phyloP scores from a whole-genome alignment of 23 tunicate species.

The Phallusia fumigata region DNA sequence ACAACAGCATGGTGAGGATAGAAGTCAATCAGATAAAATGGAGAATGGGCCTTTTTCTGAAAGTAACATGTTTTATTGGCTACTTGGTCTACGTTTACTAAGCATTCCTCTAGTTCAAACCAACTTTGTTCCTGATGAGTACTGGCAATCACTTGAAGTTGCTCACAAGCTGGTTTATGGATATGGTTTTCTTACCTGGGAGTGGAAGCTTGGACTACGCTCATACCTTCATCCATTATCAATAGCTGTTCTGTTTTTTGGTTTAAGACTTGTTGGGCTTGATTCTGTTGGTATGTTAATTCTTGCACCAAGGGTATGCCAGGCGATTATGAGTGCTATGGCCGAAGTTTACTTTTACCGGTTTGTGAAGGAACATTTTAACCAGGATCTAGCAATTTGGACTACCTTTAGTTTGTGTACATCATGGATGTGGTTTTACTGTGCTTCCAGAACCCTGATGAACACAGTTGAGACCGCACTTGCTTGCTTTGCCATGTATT shows the following conservation, averaged over 20 bases:
- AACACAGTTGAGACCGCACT: constrained; percentile 61
- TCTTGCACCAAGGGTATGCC: constrained; percentile 44
- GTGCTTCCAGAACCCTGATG: constrained; percentile 78
- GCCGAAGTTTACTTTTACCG: constrained; percentile 59
- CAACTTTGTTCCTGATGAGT: constrained; percentile 93
- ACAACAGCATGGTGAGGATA: too few relatives aligned
- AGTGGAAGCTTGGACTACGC: constrained; percentile 82
- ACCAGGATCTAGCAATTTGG: constrained; percentile 30
- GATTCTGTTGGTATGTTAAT: constrained; percentile 16
- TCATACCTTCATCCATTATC: constrained; percentile 65
- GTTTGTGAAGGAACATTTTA: constrained; percentile 32
- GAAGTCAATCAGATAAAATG: too few relatives aligned
- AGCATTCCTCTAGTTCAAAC: constrained; percentile 65
- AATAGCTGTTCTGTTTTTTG: constrained; percentile 37
- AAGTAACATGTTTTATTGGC: background rate
- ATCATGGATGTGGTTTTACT: constrained; percentile 93
- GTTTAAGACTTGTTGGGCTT: constrained; percentile 13
- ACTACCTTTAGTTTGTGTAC: constrained; percentile 22
- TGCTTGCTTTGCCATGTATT: constrained; percentile 61
- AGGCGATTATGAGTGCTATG: constrained; percentile 40
- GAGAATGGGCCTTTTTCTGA: background rate
- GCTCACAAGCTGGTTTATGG: constrained; percentile 72
- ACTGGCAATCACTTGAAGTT: constrained; percentile 93
- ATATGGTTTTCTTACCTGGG: constrained; percentile 85
- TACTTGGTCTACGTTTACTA: constrained; percentile 26